Evolutionary conservation across 2,888 invertebrate species (phyloP).

Genomic region (Cheiracanthium punctorium): DNA sequence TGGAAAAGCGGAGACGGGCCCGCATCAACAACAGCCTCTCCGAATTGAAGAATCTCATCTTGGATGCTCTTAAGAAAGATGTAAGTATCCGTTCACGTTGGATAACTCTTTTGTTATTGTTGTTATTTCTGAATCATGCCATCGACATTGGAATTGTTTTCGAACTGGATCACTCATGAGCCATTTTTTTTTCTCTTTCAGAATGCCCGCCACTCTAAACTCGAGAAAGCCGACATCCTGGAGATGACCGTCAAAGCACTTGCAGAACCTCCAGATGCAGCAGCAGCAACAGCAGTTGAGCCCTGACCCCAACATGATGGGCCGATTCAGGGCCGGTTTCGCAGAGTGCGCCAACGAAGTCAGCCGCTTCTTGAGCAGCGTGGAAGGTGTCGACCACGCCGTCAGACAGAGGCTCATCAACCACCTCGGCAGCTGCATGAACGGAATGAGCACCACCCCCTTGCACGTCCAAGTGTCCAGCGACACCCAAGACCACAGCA

Average conservation of each 20-base stretch:
- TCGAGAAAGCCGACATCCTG: conserved; percentile 96
- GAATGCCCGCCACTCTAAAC: conserved; percentile 88
- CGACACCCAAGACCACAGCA: conserved; percentile 6
- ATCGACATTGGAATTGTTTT: not conserved
- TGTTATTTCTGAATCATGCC: not conserved
- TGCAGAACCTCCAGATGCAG: conserved; percentile 87
- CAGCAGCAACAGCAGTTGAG: conserved; percentile 84
- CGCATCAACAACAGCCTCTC: conserved; percentile 71
- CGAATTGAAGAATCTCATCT: conserved; percentile 70
- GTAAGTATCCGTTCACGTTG: conserved; percentile 50
- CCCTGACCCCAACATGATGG: conserved; percentile 87
- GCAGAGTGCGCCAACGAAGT: conserved; percentile 92
- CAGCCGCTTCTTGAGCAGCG: conserved; percentile 80
- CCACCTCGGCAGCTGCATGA: conserved; percentile 84
- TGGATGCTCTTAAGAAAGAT: conserved; percentile 71
- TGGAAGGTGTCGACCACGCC: conserved; percentile 80
- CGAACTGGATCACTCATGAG: conserved; percentile 33
- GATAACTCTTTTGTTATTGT: not conserved
- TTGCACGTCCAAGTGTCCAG: conserved; percentile 60
- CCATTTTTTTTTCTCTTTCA: conserved; percentile 19
- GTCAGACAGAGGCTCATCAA: conserved; percentile 85
- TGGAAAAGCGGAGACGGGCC: conserved; percentile 71
- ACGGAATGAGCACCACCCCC: conserved; percentile 75
- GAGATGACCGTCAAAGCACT: conserved; percentile 96
- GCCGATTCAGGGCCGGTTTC: conserved; percentile 91